A percentile compares a stretch with the other conserved stretches of the same genome.
Evolutionary conservation across 2,888 invertebrate genomes (phyloP).

Genomic region (Vesta saturnalis): DNA sequence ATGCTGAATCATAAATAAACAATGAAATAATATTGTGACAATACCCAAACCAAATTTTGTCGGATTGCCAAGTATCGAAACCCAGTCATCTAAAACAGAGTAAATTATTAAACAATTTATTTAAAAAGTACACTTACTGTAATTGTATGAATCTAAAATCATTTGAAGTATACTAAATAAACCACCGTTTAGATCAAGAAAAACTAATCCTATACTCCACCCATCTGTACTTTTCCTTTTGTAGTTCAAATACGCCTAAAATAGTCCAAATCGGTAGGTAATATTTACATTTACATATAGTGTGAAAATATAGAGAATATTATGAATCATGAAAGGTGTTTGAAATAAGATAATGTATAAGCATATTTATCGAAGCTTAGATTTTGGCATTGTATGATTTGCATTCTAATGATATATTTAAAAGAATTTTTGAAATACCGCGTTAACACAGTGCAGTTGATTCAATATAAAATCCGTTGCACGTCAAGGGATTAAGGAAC

Average conservation of each 20-base stretch:
- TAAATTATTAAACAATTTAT: not conserved
- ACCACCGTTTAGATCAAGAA: conserved; percentile 97
- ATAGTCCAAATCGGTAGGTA: too few relatives aligned
- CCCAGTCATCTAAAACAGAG: conserved; percentile 87
- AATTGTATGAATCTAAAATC: conserved; percentile 93
- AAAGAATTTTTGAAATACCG: too few relatives aligned
- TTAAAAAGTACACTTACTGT: conserved; percentile 65
- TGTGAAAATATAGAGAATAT: not conserved
- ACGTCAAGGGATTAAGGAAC: too few relatives aligned
- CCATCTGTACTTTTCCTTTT: conserved; percentile 95
- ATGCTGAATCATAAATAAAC: conserved; percentile 97
- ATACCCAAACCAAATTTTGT: conserved; percentile 98
- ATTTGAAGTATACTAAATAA: conserved; percentile 94
- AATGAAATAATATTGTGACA: conserved; percentile 94
- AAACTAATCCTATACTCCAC: conserved; percentile 98
- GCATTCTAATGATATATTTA: too few relatives aligned
- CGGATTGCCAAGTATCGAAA: conserved; percentile 94
- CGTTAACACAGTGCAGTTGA: too few relatives aligned
- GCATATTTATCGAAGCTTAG: too few relatives aligned
- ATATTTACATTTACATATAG: too few relatives aligned
- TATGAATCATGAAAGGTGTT: too few relatives aligned
- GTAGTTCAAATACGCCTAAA: conserved; percentile 94
- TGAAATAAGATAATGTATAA: too few relatives aligned
- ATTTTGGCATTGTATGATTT: too few relatives aligned
- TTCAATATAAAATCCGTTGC: too few relatives aligned